These are phyloP conservation scores for Rhinopomastus cyanomelas DNA, from an alignment of 2,113 vertebrate species.

Conservation along the genomic window DNA sequence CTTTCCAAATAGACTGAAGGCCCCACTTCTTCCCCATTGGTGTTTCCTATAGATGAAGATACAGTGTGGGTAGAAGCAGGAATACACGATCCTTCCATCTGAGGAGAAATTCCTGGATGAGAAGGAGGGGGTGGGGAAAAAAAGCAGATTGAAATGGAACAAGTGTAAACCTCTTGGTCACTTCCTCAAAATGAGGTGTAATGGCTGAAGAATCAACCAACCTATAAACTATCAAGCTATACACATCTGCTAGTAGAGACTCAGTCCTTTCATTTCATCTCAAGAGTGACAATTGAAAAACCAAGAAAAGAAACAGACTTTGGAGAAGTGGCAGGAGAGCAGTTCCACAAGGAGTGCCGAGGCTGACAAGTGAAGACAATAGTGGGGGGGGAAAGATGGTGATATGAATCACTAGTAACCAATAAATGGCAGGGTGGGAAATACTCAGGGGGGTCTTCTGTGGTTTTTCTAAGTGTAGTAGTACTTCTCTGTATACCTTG, in stretches of 20 bases:
- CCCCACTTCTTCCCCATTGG: conserved; percentile 90
- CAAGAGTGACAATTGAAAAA: background rate
- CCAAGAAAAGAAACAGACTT: background rate
- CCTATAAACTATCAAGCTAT: background rate
- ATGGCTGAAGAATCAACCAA: background rate
- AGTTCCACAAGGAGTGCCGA: background rate
- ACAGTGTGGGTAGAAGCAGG: conserved; percentile 74
- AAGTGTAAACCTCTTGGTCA: background rate
- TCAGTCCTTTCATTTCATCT: background rate
- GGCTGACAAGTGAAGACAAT: background rate
- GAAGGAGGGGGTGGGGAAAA: background rate
- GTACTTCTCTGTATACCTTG: background rate
- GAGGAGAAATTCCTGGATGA: conserved; percentile 86
- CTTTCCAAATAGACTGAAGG: conserved; percentile 95
- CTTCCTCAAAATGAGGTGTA: background rate
- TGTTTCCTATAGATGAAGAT: conserved; percentile 77
- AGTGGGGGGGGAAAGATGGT: background rate
- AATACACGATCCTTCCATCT: conserved; percentile 78
- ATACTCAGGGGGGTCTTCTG: background rate
- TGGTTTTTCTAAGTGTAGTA: background rate
- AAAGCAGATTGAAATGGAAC: background rate
- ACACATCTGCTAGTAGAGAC: background rate
- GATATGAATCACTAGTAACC: background rate
- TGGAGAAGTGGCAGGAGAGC: background rate
- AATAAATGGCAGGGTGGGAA: background rate